Base-by-base conservation (phyloP, 1,140 invertebrate species). In the Pinna nobilis region DNA sequence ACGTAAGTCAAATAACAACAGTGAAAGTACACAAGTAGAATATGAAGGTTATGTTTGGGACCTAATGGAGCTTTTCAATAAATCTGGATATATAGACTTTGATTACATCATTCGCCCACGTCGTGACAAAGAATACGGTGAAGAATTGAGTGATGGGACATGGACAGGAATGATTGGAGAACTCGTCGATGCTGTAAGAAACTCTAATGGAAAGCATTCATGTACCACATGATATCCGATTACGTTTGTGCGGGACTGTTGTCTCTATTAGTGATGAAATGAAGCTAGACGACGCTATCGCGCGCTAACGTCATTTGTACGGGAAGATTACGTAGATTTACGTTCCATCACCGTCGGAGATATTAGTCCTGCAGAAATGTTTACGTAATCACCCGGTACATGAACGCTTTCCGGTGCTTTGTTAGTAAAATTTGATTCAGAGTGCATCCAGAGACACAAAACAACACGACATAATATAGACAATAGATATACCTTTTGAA, bases 51-150 rank as follows among this genome's bases (percentile, higher is more conserved):
- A 82, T 73, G 85, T 84, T 65, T 74, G 80, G 9, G 87, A 88
- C 55, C 74, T 88, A 9, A 67, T 82, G 15, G 55, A 72, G 23
- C 57, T 64, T 39, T 35, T 83, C 6, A 70, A 76, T 47, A 37
- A 61, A 23, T 72, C 82, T 0, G 35, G 78, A 4, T 53, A 63
- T n/a, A 53, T 87, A 9, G 57, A 63, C 6, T 98, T 98, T 89
- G 94, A 97, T 78, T 99, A 98, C 87, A 92, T 92, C 49, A 94
- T 99, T 57, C 92, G 68, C 15, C 88, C 97, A 39, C 97, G 98
- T 0, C 94, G 95, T 1, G 97, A 99, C 88, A 94, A 95, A 79
- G 95, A 95, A 92, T 99, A 99, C 83, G 97, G 98, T 0, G 95
- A 95, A 15, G 93, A 68, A 65, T 57, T 77, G 28, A n/a, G 75